Conservation (phyloP, 92 coral and sea anemone genomes). For the Siderastrea siderea region DNA sequence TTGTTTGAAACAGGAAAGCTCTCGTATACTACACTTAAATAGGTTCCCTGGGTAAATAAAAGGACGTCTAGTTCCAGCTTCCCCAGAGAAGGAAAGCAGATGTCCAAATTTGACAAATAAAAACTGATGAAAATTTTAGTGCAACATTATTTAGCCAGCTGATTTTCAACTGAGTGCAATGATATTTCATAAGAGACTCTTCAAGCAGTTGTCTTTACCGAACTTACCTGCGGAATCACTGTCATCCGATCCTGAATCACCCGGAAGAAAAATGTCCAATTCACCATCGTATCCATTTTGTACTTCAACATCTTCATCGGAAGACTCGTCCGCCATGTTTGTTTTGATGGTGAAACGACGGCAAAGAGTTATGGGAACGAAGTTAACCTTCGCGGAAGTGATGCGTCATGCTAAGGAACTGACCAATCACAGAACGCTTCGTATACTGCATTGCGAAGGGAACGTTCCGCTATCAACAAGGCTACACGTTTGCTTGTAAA, state of each 20-base stretch:
- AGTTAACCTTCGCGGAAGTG: background rate
- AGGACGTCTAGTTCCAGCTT: background rate
- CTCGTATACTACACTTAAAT: background rate
- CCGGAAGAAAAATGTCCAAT: constrained; percentile 62
- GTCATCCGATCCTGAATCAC: constrained; percentile 62
- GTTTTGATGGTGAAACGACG: constrained; percentile 48
- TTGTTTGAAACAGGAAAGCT: background rate
- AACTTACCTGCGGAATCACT: constrained; percentile 68
- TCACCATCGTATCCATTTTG: constrained; percentile 95
- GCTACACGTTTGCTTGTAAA: background rate
- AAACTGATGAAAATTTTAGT: background rate
- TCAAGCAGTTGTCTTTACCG: background rate
- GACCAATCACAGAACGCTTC: constrained; percentile 87
- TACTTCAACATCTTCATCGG: constrained; percentile 80
- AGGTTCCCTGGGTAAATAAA: background rate
- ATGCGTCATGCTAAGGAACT: constrained; percentile 16
- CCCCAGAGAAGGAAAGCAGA: background rate
- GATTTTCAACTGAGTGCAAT: background rate
- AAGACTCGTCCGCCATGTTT: constrained; percentile 91
- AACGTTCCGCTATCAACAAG: constrained; percentile 1
- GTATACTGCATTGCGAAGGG: constrained; percentile 49
- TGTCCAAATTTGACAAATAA: background rate
- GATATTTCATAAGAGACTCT: too few species aligned
- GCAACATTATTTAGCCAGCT: too few species aligned
- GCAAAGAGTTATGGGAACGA: constrained; percentile 39